Conservation (phyloP, 2,113 vertebrate genomes). For the Forbesichthys agassizii region DNA sequence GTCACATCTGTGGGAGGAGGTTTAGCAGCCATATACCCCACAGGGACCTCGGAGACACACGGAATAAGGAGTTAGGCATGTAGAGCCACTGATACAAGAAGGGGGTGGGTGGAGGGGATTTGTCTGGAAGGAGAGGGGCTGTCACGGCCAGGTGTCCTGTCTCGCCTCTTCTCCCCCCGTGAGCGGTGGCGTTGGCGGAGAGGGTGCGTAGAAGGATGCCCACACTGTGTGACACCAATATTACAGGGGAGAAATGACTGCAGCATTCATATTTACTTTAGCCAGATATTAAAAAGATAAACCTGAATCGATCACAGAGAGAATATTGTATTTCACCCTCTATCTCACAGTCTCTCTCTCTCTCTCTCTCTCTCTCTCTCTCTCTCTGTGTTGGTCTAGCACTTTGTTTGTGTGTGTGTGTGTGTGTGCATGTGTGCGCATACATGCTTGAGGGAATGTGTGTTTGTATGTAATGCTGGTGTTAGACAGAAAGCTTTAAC, state of each 20-base stretch:
- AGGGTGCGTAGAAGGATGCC: not conserved
- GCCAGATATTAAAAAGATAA: slow-evolving; percentile 64
- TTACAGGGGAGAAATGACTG: slow-evolving; percentile 10
- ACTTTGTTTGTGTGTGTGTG: slow-evolving; percentile 11
- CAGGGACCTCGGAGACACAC: slow-evolving; percentile 6
- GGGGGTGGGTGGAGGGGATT: slow-evolving; percentile 1
- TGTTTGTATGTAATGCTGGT: slow-evolving; percentile 39
- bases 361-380: not conserved
- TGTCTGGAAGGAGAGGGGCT: not conserved
- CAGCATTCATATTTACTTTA: slow-evolving; percentile 40
- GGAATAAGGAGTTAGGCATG: slow-evolving; percentile 35
- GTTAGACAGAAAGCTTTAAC: slow-evolving; percentile 58
- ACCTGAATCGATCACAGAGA: slow-evolving; percentile 48
- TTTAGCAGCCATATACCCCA: not conserved
- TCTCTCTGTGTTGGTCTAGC: not conserved
- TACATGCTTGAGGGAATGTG: slow-evolving; percentile 7
- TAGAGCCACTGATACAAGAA: slow-evolving; percentile 43
- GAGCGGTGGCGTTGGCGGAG: slow-evolving; percentile 19
- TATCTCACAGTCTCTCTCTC: not conserved
- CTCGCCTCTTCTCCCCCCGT: slow-evolving; percentile 21
- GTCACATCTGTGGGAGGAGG: slow-evolving; percentile 42
- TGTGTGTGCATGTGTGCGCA: not conserved
- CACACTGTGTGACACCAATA: slow-evolving; percentile 27
- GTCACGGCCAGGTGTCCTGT: slow-evolving; percentile 50
- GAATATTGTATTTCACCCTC: slow-evolving; percentile 34